Evolutionary conservation across 2,888 invertebrate species (phyloP).

Genomic region (Thymelicus sylvestris): DNA sequence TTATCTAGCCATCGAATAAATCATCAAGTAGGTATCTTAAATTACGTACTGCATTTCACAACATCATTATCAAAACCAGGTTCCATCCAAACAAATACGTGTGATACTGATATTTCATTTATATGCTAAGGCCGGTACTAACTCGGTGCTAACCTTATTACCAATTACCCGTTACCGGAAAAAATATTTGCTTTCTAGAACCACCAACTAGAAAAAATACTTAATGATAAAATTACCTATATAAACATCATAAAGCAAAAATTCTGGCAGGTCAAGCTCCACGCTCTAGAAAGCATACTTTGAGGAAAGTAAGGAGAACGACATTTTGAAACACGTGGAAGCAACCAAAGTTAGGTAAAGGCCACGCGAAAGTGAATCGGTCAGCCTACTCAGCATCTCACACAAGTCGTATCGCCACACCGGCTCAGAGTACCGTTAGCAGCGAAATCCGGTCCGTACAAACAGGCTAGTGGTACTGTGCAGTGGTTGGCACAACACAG

Average conservation of each 20-base stretch:
- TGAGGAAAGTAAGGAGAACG: slow-evolving; percentile 13
- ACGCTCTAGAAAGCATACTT: slow-evolving; percentile 9
- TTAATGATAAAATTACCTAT: background rate
- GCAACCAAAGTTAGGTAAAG: slow-evolving; percentile 45
- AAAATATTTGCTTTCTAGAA: slow-evolving; percentile 3
- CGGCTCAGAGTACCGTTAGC: slow-evolving; percentile 65
- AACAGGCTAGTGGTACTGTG: slow-evolving; percentile 68
- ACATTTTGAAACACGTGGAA: slow-evolving; percentile 9
- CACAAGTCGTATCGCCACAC: slow-evolving; percentile 37
- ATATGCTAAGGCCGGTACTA: background rate
- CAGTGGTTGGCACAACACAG: slow-evolving; percentile 41
- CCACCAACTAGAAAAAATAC: background rate
- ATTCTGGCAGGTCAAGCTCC: slow-evolving; percentile 2
- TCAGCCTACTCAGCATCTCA: slow-evolving; percentile 45
- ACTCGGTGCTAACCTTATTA: background rate
- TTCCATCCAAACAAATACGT: too few species aligned
- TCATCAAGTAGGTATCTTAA: too few species aligned
- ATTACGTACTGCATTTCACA: too few species aligned
- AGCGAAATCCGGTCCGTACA: slow-evolving; percentile 71
- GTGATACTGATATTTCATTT: too few species aligned
- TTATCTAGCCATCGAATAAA: too few species aligned
- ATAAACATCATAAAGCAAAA: background rate
- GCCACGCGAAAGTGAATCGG: slow-evolving; percentile 74
- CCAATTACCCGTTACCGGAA: background rate
- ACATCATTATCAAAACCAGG: too few species aligned